Evolutionary conservation across 2,888 invertebrate species (phyloP), one percentile per base, ranked within the genome.

Genomic region (Furcula furcula): DNA sequence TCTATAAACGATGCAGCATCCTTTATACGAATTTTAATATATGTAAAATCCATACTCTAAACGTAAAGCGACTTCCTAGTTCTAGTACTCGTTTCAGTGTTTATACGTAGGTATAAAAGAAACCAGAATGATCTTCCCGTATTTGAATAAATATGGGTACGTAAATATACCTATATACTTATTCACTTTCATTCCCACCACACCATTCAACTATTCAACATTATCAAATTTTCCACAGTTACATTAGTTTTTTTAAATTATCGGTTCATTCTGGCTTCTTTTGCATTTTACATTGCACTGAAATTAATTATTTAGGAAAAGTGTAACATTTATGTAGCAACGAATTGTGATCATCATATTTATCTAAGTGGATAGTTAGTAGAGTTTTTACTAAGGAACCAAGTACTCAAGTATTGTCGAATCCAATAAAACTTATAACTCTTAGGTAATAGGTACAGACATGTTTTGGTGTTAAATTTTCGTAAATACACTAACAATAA

Each of bases 401-500:
- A 10, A 14, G 15, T 27, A 13, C 27, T 15, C 9, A 15, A 15
- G 55, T 55, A 55, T 57, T 57, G 58, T 57, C 58, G 36, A 55
- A 35, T 57, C 36, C 47, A 55, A 57, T 47, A 37, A 57, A 47
- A 54, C 29, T 39, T 39, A 36, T 51, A 36, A 55, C 57, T 27
- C 52, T 45, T 50, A n/a, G n/a, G n/a, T n/a, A n/a, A n/a, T n/a
- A n/a, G n/a, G n/a, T n/a, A n/a, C n/a, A n/a, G n/a, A 40, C 31
- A 36, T 37, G 36, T 43, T 36, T 49, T 46, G 40, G 38, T 49
- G 40, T 50, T 39, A 51, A n/a, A 46, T 48, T 56, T 53, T 36
- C 34, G 40, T 41, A 42, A 23, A 54, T 36, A 46, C 26, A 40
- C 45, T 55, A 51, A 55, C 55, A 47, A 45, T 41, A 40, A 47